Conservation (phyloP, 2,113 vertebrate genomes). For the Galeopterus variegatus region DNA sequence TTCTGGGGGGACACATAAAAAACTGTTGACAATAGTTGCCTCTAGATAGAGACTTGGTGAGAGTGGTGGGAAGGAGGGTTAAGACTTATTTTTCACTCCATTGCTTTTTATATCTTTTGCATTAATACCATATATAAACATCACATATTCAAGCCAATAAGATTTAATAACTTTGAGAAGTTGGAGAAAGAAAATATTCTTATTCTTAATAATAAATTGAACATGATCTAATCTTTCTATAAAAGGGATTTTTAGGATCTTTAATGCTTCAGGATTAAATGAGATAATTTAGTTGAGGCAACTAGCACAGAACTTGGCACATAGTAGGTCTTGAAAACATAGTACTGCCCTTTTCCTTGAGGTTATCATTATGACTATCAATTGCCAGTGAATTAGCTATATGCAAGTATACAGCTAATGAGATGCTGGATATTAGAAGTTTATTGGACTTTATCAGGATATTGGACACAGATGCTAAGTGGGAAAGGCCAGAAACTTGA, state of each 20-base stretch:
- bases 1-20: constrained; percentile 6
- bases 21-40: neutral
- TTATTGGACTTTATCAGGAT: constrained; percentile 76
- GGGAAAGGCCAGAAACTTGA: constrained; percentile 74
- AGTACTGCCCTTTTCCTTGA: constrained; percentile 16
- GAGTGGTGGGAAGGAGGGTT: neutral
- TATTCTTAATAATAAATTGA: constrained; percentile 57
- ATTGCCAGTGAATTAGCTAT: neutral
- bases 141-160: constrained; percentile 42
- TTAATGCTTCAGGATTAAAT: constrained; percentile 39
- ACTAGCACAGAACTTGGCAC: constrained; percentile 42
- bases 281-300: constrained; percentile 39
- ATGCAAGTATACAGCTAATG: constrained; percentile 6
- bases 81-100: neutral
- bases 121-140: constrained; percentile 30
- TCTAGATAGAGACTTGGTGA: constrained; percentile 11
- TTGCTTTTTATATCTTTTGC: constrained; percentile 46
- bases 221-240: constrained; percentile 59
- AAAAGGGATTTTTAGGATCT: constrained; percentile 38
- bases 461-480: constrained; percentile 70
- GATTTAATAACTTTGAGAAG: constrained; percentile 61
- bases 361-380: neutral
- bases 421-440: constrained; percentile 57
- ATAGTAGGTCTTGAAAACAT: constrained; percentile 34
- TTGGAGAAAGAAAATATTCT: constrained; percentile 64